Conservation (phyloP, 2,797 vertebrate genomes). For the Huso huso region DNA sequence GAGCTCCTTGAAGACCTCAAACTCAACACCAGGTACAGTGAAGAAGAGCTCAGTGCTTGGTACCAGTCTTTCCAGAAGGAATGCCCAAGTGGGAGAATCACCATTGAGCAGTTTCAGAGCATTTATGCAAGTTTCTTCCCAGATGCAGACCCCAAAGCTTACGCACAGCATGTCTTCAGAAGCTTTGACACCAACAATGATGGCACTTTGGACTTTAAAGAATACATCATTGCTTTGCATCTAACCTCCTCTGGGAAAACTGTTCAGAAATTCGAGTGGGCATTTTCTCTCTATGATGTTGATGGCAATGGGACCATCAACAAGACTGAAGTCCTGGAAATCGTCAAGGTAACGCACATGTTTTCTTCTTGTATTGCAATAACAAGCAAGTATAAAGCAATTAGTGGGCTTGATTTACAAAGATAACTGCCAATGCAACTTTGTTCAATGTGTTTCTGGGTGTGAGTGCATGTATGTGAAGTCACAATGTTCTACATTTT, state of each 20-base stretch:
- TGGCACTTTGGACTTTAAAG: slow-evolving; percentile 84
- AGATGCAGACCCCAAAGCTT: slow-evolving; percentile 72
- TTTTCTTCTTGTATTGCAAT: no score
- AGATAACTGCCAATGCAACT: no score
- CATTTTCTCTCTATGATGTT: slow-evolving; percentile 86
- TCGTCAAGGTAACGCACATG: slow-evolving; percentile 63
- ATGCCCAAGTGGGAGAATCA: slow-evolving; percentile 79
- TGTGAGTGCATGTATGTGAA: no score
- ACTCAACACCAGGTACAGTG: slow-evolving; percentile 73
- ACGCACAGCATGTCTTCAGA: slow-evolving; percentile 84
- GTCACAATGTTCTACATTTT: no score
- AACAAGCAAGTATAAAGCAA: no score
- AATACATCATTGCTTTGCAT: slow-evolving; percentile 87
- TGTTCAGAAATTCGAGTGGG: slow-evolving; percentile 85
- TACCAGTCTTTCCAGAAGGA: slow-evolving; percentile 83
- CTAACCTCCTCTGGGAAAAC: slow-evolving; percentile 81
- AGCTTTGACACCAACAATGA: slow-evolving; percentile 88
- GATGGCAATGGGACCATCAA: slow-evolving; percentile 85
- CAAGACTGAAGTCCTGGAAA: slow-evolving; percentile 82
- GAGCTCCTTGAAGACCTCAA: slow-evolving; percentile 84
- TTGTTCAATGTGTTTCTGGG: no score
- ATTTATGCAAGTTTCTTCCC: slow-evolving; percentile 90
- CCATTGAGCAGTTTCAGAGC: slow-evolving; percentile 73
- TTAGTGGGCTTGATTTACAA: no score
- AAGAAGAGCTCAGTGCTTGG: slow-evolving; percentile 78